Conservation (phyloP, 1,140 invertebrate genomes). For the Caenorhabditis briggsae region DNA sequence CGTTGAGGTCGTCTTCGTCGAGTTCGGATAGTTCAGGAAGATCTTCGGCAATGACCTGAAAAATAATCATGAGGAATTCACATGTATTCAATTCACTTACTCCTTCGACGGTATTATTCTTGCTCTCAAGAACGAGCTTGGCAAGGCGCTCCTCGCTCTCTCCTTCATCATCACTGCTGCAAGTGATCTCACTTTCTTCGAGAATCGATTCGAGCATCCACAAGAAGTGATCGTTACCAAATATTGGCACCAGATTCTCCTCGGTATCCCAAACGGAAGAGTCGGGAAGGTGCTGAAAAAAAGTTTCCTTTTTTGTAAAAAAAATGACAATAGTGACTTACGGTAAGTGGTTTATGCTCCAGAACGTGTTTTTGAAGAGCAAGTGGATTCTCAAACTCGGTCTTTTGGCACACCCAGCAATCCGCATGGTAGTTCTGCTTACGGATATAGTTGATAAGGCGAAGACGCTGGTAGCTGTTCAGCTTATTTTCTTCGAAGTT, state of each 20-base stretch:
- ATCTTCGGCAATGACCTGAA: conserved; percentile 73
- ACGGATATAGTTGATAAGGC: conserved; percentile 76
- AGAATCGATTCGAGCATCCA: conserved; percentile 77
- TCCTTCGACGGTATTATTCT: conserved; percentile 74
- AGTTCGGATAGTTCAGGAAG: conserved; percentile 69
- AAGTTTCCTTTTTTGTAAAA: background rate
- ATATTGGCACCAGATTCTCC: conserved; percentile 75
- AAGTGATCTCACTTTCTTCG: conserved; percentile 55
- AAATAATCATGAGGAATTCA: background rate
- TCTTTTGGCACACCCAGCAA: conserved; percentile 65
- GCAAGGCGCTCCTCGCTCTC: conserved; percentile 51
- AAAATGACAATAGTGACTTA: background rate
- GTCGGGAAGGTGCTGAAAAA: conserved; percentile 68
- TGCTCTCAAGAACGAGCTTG: conserved; percentile 72
- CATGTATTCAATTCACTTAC: conserved; percentile 51
- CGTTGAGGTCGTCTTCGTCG: conserved; percentile 42
- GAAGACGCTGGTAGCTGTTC: conserved; percentile 73
- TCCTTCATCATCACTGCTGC: conserved; percentile 51
- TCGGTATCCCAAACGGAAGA: conserved; percentile 73
- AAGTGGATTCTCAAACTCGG: conserved; percentile 60
- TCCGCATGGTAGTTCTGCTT: conserved; percentile 70
- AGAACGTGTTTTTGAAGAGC: conserved; percentile 64
- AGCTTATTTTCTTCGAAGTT: conserved; percentile 73
- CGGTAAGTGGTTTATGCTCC: conserved; percentile 62
- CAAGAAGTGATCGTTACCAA: conserved; percentile 75